Conservation (phyloP, 2,888 invertebrate genomes). For the Ashinkailepas kermadecensis region DNA sequence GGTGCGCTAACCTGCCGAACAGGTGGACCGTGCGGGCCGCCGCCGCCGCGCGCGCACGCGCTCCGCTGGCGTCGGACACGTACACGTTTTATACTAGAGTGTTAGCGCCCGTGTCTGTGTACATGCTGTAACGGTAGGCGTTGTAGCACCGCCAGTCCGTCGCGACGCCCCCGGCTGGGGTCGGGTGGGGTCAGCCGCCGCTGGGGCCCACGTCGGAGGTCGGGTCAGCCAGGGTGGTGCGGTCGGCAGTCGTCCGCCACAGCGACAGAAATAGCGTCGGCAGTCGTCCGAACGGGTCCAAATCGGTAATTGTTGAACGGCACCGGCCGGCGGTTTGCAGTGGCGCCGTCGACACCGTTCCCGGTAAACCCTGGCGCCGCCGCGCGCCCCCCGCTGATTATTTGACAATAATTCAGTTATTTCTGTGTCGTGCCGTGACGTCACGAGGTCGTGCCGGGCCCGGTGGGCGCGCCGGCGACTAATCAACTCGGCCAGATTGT, state of each 20-base stretch:
- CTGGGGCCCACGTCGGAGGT: background rate
- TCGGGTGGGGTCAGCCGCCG: too few species aligned
- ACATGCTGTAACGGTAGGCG: slow-evolving; percentile 15
- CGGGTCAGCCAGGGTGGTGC: background rate
- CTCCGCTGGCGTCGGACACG: background rate
- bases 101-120: background rate
- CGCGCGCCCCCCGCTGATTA: background rate
- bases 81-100: slow-evolving; percentile 18
- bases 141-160: background rate
- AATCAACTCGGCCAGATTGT: background rate
- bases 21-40: background rate
- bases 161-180: background rate
- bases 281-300: background rate
- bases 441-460: background rate
- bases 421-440: background rate
- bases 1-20: background rate
- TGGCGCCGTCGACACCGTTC: background rate
- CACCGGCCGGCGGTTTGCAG: background rate
- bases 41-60: background rate
- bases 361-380: background rate
- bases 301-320: background rate
- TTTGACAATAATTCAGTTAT: slow-evolving; percentile 22
- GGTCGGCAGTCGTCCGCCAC: too few species aligned
- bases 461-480: background rate
- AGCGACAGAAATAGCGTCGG: too few species aligned